Evolutionary conservation across 2,797 vertebrate species (phyloP), one percentile per base, ranked within the genome.

Genomic region (Takifugu ocellatus): DNA sequence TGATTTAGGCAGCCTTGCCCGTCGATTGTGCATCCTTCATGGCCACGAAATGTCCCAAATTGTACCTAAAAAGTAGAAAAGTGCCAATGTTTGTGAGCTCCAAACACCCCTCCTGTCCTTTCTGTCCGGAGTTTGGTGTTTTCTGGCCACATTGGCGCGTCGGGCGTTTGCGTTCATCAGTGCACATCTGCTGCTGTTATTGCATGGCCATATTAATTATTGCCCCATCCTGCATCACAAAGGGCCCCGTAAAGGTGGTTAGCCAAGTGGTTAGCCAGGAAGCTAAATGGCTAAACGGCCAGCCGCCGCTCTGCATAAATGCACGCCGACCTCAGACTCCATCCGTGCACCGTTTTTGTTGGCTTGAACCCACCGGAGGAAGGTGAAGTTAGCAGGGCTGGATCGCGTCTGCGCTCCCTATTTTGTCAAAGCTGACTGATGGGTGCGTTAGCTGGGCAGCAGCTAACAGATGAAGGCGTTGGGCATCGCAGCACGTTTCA

Each of bases 141-240:
- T 10, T 51, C 6, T 24, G 16, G 17, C 16, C 16, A 11, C 7
- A 16, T 49, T n/a, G 21, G 24, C 26, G 6, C 44, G 31, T 33
- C 10, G 31, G 8, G 8, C 1, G 53, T 45, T 14, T 12, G 43
- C 33, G 61, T 24, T 16, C 2, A 42, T 48, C 39, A 16, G 59
- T 42, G 33, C 54, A 27, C 60, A 64, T 52, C 36, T 44, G 62
- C 58, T 59, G 58, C 63, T 72, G 36, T 79, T 74, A 10, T 81
- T 80, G 58, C 74, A 59, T 78, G 74, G 74, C 78, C 81, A 74
- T 84, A 89, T 89, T 87, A 89, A 89, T 89, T 86, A 89, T 86
- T 88, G 82, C 70, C 69, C 72, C 83, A 88, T 87, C 81, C 77
- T 51, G 79, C 84, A 86, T 90, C 87, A 91, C 89, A 91, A 91